A percentile compares a stretch with the other conserved stretches of the same genome.
Conservation (phyloP, 2,888 invertebrate species). For the Lissonota sp. region DNA sequence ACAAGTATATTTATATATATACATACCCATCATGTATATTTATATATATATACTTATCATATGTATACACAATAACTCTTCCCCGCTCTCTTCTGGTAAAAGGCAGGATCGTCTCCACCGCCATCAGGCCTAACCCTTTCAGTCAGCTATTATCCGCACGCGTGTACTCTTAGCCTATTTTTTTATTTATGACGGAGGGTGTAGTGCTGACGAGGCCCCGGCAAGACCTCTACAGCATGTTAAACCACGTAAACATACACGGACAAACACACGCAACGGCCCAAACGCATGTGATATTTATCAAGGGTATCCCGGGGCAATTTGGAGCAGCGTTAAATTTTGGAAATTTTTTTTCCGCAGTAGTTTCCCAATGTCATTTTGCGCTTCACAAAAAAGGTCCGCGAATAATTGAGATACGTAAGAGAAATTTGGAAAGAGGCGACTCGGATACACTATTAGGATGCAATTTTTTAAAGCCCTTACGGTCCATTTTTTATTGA, state of each 20-base stretch:
- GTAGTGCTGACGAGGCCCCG: slow-evolving; percentile 58
- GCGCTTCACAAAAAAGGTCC: too few relatives aligned
- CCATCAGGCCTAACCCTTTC: slow-evolving; percentile 73
- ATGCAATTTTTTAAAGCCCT: too few relatives aligned
- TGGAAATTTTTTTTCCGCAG: too few relatives aligned
- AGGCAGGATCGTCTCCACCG: slow-evolving; percentile 68
- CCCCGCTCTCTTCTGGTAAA: slow-evolving; percentile 63
- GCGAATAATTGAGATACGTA: too few relatives aligned
- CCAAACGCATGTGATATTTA: background rate
- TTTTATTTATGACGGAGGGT: slow-evolving; percentile 72
- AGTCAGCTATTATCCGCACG: slow-evolving; percentile 75
- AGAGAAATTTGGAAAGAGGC: too few relatives aligned
- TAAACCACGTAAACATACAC: slow-evolving; percentile 2
- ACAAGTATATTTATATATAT: slow-evolving; percentile 7
- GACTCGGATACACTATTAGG: too few relatives aligned
- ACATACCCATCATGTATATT: slow-evolving; percentile 18
- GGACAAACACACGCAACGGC: background rate
- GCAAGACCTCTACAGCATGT: slow-evolving; percentile 13
- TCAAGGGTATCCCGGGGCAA: too few relatives aligned
- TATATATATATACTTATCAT: slow-evolving; percentile 10
- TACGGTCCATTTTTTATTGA: too few relatives aligned
- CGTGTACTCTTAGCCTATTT: slow-evolving; percentile 75
- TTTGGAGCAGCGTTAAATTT: too few relatives aligned
- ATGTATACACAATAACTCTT: slow-evolving; percentile 8
- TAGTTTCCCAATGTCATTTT: too few relatives aligned